phyloP scores from a whole-genome alignment of 92 coral and sea anemone genomes.

The Parazoanthus atlanticus region DNA sequence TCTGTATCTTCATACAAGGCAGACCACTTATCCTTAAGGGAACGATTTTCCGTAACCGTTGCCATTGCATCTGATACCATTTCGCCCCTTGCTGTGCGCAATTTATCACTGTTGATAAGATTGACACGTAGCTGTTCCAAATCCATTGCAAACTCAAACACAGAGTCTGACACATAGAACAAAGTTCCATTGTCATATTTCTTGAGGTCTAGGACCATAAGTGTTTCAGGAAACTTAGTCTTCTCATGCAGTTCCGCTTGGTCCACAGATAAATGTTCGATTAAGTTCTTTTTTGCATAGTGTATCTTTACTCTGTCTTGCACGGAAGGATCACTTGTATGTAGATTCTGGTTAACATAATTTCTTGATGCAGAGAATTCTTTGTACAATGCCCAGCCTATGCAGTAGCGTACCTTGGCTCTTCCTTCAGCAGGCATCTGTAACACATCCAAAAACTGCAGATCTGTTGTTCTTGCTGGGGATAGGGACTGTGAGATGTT shows the following conservation, averaged over 20 bases:
- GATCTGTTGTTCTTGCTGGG: neutral
- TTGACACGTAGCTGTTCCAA: constrained; percentile 49
- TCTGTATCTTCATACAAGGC: constrained; percentile 20
- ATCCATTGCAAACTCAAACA: constrained; percentile 38
- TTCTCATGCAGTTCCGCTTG: constrained; percentile 29
- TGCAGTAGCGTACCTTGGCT: constrained; percentile 53
- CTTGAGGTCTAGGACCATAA: constrained; percentile 27
- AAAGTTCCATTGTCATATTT: constrained; percentile 52
- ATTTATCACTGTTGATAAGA: constrained; percentile 23
- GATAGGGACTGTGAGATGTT: neutral
- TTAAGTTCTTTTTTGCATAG: constrained; percentile 28
- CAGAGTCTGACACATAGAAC: constrained; percentile 42
- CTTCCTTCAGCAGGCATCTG: constrained; percentile 45
- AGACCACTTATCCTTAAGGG: constrained; percentile 33
- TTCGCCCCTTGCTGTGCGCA: constrained; percentile 13
- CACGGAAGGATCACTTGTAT: constrained; percentile 25
- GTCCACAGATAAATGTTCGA: constrained; percentile 36
- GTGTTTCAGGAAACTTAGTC: constrained; percentile 35
- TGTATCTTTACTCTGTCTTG: constrained; percentile 17
- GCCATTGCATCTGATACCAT: constrained; percentile 36
- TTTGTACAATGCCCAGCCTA: constrained; percentile 53
- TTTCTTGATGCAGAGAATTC: constrained; percentile 34
- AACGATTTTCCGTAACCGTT: constrained; percentile 10
- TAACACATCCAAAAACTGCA: constrained; percentile 28
- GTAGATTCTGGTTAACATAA: constrained; percentile 44